phyloP scores from a whole-genome alignment of 37 sponge, comb jelly and placozoan species.

The Axinella damicornis region DNA sequence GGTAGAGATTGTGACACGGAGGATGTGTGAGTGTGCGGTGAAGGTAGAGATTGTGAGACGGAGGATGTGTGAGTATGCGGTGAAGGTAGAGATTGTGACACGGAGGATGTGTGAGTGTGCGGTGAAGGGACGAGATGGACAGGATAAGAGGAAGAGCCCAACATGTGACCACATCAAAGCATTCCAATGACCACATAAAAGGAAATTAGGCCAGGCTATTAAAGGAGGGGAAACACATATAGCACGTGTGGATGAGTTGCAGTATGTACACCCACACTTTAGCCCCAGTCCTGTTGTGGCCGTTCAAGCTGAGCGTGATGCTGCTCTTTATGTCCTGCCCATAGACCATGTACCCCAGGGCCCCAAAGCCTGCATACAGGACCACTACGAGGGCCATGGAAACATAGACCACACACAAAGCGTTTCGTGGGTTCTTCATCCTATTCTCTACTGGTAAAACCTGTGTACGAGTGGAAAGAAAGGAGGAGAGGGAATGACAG shows the following conservation, averaged over 20 bases:
- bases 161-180: too few relatives aligned
- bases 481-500: not conserved
- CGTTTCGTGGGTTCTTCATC: conserved; percentile 80
- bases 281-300: not conserved
- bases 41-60: too few relatives aligned
- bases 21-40: too few relatives aligned
- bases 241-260: not conserved
- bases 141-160: too few relatives aligned
- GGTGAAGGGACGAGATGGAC: too few relatives aligned
- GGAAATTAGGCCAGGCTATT: not conserved
- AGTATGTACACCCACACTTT: conserved; percentile 23
- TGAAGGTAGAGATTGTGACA: too few relatives aligned
- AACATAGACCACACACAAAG: conserved; percentile 34
- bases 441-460: conserved; percentile 92
- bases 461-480: conserved; percentile 10
- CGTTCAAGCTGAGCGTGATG: conserved; percentile 69
- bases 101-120: too few relatives aligned
- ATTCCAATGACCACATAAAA: not conserved
- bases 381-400: conserved; percentile 62
- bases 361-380: conserved; percentile 49
- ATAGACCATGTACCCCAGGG: conserved; percentile 79
- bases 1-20: too few relatives aligned
- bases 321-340: conserved; percentile 58
- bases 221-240: not conserved
- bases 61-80: too few relatives aligned